Base-by-base conservation (phyloP, 2,797 vertebrate species). In the Halcyon badia region DNA sequence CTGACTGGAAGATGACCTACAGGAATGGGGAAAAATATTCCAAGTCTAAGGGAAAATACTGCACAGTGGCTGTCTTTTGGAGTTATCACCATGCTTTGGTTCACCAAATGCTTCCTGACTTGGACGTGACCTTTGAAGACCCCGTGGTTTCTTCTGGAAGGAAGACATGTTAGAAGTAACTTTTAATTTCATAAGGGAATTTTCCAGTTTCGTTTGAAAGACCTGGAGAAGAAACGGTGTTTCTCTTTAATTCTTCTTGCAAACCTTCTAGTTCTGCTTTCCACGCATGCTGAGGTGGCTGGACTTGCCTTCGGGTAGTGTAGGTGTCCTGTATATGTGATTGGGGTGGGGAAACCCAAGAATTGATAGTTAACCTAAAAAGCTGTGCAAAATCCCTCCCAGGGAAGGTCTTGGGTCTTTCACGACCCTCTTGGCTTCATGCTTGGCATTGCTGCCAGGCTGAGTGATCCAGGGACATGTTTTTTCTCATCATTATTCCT, bases 271-370 rank as follows among this genome's bases (percentile, higher is more conserved):
- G 3, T 64, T 76, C 41, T 57, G 44, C 33, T 69, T 82, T 65
- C 26, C 0, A 0, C 2, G 9, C n/a, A n/a, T 57, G 48, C 33
- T 0, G 0, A 10, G 48, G 65, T 28, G 35, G 18, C 16, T 62
- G 13, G 15, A 22, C 61, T 71, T 65, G 10, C 9, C 33, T 68
- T 65, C 0, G 0, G 13, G 4, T 35, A 39, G 26, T 19, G 2
- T 35, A 20, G 33, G 5, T 37, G 6, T 48, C 61, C 39, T 60
- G 2, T 3, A 0, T 57, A 11, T 4, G 30, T 66, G 64, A 10
- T 46, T 31, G 41, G 64, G 41, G 33, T 66, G 42, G 21, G 9
- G 42, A n/a, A 24, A 19, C 31, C 41, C 64, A 66, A 46, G 42
- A 33, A 25, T 18, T 46, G 64, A 19, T 13, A 62, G 6, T 42